These are phyloP conservation scores for Bagarius yarrelli DNA, from an alignment of 2,113 vertebrate species.

Conservation along the genomic window DNA sequence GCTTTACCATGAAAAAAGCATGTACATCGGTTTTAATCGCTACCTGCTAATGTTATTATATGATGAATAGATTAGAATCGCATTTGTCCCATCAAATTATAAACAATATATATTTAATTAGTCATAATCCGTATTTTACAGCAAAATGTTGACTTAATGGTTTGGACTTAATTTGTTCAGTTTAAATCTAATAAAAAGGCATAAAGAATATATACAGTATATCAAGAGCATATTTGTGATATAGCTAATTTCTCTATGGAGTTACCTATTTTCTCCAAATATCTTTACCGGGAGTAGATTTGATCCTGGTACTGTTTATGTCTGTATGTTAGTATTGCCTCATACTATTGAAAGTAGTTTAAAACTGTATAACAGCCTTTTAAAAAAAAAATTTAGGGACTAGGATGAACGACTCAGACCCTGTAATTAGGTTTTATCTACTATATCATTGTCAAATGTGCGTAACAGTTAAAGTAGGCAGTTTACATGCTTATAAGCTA, in stretches of 20 bases:
- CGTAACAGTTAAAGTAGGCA: conserved; percentile 29
- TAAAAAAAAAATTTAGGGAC: background rate
- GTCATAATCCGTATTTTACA: background rate
- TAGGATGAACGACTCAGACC: background rate
- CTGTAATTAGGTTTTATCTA: background rate
- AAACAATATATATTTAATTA: background rate
- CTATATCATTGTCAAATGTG: background rate
- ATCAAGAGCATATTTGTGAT: background rate
- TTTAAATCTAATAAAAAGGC: background rate
- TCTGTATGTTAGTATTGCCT: conserved; percentile 9
- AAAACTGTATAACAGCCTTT: conserved; percentile 6
- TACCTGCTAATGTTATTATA: background rate
- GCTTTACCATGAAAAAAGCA: background rate
- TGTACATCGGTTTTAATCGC: background rate
- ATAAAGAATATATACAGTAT: background rate
- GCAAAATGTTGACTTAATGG: background rate
- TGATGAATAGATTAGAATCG: background rate
- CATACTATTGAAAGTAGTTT: conserved; percentile 20
- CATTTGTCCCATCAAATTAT: conserved; percentile 8
- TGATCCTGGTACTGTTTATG: conserved; percentile 20
- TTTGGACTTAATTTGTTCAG: no score
- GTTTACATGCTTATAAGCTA: conserved; percentile 15
- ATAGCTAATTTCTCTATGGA: background rate
- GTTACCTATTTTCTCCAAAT: background rate
- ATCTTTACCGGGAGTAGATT: background rate